Evolutionary conservation across 2,113 vertebrate species (phyloP).

Genomic region (Sylvia atricapilla): DNA sequence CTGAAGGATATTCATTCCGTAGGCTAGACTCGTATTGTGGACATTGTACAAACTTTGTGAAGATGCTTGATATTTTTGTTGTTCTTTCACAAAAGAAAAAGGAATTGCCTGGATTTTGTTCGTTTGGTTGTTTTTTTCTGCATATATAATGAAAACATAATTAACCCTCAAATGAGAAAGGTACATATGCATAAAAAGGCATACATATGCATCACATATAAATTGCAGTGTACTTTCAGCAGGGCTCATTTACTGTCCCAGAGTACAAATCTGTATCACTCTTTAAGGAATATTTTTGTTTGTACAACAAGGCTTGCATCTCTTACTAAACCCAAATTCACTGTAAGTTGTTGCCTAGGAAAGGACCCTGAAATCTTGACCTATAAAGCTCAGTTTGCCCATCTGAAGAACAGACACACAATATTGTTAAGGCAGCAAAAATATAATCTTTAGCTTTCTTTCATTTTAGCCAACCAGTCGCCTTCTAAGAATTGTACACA

Average conservation of each 20-base stretch:
- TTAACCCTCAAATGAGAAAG: neutral
- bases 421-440: neutral
- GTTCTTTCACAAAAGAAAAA: neutral
- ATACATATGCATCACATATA: neutral
- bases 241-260: neutral
- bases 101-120: neutral
- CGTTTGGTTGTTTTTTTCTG: neutral
- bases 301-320: neutral
- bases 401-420: neutral
- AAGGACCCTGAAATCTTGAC: neutral
- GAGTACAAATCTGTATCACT: neutral
- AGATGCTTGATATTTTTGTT: neutral
- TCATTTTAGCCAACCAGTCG: slow-evolving; percentile 84
- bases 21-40: neutral
- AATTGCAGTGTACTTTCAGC: neutral
- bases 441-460: neutral
- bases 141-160: neutral
- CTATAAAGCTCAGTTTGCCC: neutral
- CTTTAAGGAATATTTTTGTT: neutral
- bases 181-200: neutral
- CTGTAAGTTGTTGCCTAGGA: neutral
- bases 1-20: neutral
- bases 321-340: neutral
- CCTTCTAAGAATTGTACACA: slow-evolving; percentile 84
- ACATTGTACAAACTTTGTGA: neutral